Conservation (phyloP, 1,140 invertebrate genomes). For the Tetragnatha versicolor region DNA sequence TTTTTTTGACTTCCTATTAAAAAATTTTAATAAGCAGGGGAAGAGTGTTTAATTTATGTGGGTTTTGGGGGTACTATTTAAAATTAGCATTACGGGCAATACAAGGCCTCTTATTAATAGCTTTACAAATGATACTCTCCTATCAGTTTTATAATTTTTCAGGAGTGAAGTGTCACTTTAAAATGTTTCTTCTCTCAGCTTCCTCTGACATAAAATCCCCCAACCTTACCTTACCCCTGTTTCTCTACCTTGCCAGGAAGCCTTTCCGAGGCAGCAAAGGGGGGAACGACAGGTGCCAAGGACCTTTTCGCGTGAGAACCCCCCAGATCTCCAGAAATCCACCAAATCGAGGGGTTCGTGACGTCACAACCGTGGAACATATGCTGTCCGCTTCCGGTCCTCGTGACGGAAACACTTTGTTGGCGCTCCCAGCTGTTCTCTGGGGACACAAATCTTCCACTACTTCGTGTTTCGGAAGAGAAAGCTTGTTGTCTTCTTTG, state of each 20-base stretch:
- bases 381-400: slow-evolving; percentile 20
- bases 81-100: too few species aligned
- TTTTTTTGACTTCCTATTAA: too few species aligned
- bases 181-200: too few species aligned
- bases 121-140: too few species aligned
- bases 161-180: too few species aligned
- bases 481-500: background rate
- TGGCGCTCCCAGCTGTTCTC: background rate
- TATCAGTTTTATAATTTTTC: too few species aligned
- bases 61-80: too few species aligned
- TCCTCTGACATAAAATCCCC: too few species aligned
- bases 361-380: slow-evolving; percentile 24
- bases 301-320: slow-evolving; percentile 28
- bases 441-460: slow-evolving; percentile 4
- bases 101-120: too few species aligned
- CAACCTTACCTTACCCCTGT: background rate
- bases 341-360: background rate
- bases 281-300: slow-evolving; percentile 4
- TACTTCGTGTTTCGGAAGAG: background rate
- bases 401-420: slow-evolving; percentile 29
- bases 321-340: slow-evolving; percentile 7
- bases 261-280: background rate
- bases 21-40: too few species aligned
- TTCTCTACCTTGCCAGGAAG: background rate
- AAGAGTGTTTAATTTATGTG: too few species aligned